A percentile compares a stretch with the other conserved stretches of the same genome.
These are phyloP conservation scores for Boloria selene DNA, from an alignment of 2,888 invertebrate genomes.

Conservation along the genomic window DNA sequence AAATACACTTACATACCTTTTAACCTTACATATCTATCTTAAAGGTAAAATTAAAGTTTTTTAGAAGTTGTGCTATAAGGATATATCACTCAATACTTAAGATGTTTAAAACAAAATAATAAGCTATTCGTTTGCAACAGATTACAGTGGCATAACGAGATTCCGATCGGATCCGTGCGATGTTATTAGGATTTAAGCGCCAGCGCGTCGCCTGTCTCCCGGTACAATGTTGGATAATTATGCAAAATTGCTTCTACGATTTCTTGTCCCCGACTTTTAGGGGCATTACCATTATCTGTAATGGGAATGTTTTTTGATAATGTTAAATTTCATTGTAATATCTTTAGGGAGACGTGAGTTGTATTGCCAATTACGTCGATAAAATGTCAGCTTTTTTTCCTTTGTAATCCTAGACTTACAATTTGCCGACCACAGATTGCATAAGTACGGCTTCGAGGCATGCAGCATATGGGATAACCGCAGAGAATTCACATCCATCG, in stretches of 20 bases:
- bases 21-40: background rate
- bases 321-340: constrained; percentile 73
- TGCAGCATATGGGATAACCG: constrained; percentile 65
- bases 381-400: constrained; percentile 55
- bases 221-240: constrained; percentile 72
- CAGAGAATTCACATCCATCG: constrained; percentile 70
- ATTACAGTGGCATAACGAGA: constrained; percentile 74
- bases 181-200: constrained; percentile 79
- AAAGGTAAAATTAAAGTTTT: background rate
- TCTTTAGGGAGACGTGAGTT: constrained; percentile 65
- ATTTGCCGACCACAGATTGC: constrained; percentile 70
- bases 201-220: constrained; percentile 64
- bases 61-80: constrained; percentile 1
- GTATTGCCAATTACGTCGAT: constrained; percentile 57
- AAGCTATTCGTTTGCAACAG: constrained; percentile 67
- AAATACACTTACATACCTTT: background rate
- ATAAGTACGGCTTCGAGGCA: constrained; percentile 72
- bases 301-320: constrained; percentile 80
- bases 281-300: constrained; percentile 77
- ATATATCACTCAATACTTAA: constrained; percentile 12
- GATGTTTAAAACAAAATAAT: constrained; percentile 54
- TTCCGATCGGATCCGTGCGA: constrained; percentile 71
- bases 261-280: constrained; percentile 76
- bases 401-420: constrained; percentile 61
- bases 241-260: constrained; percentile 80